phyloP scores from a whole-genome alignment of 2,797 vertebrate species.

The Aulostomus chinensis region DNA sequence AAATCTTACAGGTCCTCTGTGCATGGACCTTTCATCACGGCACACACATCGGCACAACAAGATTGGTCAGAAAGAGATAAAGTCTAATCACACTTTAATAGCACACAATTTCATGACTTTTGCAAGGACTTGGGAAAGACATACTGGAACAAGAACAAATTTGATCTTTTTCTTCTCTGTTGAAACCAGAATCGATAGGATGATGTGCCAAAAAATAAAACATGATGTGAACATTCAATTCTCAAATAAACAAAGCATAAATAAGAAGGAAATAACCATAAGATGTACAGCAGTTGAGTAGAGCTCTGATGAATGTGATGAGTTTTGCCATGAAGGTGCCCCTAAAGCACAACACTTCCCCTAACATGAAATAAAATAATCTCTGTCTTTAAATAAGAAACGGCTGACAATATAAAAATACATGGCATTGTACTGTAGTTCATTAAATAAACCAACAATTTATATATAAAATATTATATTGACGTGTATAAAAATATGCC shows the following conservation, averaged over 20 bases:
- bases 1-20: conserved; percentile 69
- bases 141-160: conserved; percentile 61
- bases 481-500: conserved; percentile 87
- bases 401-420: conserved; percentile 87
- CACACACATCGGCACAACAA: conserved; percentile 79
- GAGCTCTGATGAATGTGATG: conserved; percentile 66
- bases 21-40: conserved; percentile 68
- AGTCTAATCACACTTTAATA: conserved; percentile 71
- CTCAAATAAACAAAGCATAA: conserved; percentile 72
- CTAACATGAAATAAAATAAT: conserved; percentile 79
- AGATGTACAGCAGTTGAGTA: conserved; percentile 76
- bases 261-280: conserved; percentile 66
- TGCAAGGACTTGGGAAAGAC: conserved; percentile 70
- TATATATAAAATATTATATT: conserved; percentile 87
- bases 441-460: conserved; percentile 86
- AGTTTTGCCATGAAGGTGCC: conserved; percentile 64
- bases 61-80: conserved; percentile 73
- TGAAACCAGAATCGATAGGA: conserved; percentile 58
- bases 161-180: conserved; percentile 26
- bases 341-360: conserved; percentile 62
- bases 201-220: conserved; percentile 63
- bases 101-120: conserved; percentile 71
- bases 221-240: conserved; percentile 55
- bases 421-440: conserved; percentile 84
- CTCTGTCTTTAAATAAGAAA: conserved; percentile 81